Percentiles rank a stretch among this genome's conserved stretches.
phyloP scores from a whole-genome alignment of 2,113 vertebrate species.

The Cinclus cinclus region DNA sequence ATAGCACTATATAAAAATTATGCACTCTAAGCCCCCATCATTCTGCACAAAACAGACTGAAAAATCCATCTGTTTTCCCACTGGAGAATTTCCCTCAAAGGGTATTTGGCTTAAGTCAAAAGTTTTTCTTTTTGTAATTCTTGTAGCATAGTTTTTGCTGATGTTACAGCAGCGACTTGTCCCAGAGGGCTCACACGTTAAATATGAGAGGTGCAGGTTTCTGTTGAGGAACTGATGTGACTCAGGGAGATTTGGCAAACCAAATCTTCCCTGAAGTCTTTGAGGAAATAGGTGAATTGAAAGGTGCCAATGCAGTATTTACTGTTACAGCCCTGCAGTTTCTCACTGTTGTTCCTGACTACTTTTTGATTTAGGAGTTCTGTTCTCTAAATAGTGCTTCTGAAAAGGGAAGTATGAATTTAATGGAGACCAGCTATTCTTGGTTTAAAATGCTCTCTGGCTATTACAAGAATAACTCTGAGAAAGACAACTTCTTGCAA shows the following conservation, averaged over 20 bases:
- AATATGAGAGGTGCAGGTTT: neutral
- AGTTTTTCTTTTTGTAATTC: neutral
- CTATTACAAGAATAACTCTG: neutral
- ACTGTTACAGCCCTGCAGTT: neutral
- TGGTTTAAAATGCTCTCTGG: neutral
- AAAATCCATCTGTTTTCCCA: neutral
- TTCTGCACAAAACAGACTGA: neutral
- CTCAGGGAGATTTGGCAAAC: neutral
- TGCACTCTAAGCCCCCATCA: neutral
- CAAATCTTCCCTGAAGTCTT: neutral
- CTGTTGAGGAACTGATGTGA: neutral
- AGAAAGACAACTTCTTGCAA: neutral
- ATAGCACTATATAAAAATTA: neutral
- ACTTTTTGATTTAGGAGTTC: neutral
- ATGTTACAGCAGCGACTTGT: neutral
- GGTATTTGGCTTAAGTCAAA: neutral
- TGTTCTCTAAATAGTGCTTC: slow-evolving; percentile 11
- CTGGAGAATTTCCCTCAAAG: neutral
- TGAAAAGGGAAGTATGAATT: neutral
- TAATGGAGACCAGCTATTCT: neutral
- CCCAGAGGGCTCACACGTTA: neutral
- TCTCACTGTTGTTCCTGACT: neutral
- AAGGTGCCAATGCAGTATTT: neutral
- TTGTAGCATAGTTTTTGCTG: neutral
- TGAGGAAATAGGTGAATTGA: neutral